phyloP scores from a whole-genome alignment of 2,888 invertebrate genomes.

The Clepsis dumicolana region DNA sequence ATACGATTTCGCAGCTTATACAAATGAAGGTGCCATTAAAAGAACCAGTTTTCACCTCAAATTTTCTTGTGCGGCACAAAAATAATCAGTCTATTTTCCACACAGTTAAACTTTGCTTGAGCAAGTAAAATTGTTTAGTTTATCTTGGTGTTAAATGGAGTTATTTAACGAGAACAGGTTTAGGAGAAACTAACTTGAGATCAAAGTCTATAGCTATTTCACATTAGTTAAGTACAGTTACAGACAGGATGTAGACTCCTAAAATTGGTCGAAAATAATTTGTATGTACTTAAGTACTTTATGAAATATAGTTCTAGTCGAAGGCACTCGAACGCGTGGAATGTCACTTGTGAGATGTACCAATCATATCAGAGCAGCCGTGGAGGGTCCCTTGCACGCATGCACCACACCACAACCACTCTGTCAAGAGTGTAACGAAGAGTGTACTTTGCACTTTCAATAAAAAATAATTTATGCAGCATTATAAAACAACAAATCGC shows the following conservation, averaged over 20 bases:
- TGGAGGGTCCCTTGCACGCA: too few relatives aligned
- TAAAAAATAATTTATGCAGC: too few relatives aligned
- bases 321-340: too few relatives aligned
- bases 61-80: slow-evolving; percentile 22
- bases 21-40: slow-evolving; percentile 25
- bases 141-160: slow-evolving; percentile 1
- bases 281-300: too few relatives aligned
- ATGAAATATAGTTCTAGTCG: too few relatives aligned
- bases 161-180: not conserved
- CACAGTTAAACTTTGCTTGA: slow-evolving; percentile 22
- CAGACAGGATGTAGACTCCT: not conserved
- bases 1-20: slow-evolving; percentile 17
- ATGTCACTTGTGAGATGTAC: too few relatives aligned
- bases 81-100: slow-evolving; percentile 31
- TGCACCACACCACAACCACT: too few relatives aligned
- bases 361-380: too few relatives aligned
- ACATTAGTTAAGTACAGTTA: not conserved
- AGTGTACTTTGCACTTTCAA: too few relatives aligned
- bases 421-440: too few relatives aligned
- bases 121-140: slow-evolving; percentile 12
- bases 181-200: not conserved
- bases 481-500: not conserved
- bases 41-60: slow-evolving; percentile 31
- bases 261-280: too few relatives aligned
- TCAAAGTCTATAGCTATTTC: not conserved